Conservation (phyloP, 2,797 vertebrate genomes). For the Gorsachius magnificus region DNA sequence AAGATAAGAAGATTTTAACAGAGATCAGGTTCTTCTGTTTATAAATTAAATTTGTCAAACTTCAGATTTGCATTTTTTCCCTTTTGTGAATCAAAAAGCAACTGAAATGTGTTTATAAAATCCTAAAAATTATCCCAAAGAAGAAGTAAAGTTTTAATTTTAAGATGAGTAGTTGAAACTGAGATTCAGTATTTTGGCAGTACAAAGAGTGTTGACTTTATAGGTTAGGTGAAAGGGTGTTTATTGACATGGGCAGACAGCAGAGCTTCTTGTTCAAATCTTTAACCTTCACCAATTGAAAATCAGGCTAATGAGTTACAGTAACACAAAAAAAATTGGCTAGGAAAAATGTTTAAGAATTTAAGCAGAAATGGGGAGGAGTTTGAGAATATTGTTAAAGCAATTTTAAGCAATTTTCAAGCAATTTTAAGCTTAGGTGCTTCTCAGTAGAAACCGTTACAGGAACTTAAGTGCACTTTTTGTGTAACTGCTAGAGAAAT, state of each 20-base stretch:
- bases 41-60: background rate
- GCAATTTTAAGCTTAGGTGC: background rate
- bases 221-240: background rate
- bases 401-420: background rate
- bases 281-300: background rate
- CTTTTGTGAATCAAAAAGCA: background rate
- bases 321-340: background rate
- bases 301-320: background rate
- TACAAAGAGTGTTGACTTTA: background rate
- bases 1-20: background rate
- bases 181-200: background rate
- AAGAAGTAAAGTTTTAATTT: background rate
- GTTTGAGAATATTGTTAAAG: background rate
- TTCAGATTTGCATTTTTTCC: background rate
- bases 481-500: background rate
- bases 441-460: background rate
- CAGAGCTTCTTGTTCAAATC: background rate
- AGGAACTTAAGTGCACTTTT: background rate
- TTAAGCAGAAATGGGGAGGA: background rate
- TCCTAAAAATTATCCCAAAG: background rate
- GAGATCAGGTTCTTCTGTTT: background rate
- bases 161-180: background rate
- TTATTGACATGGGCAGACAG: background rate
- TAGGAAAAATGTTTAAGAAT: background rate
- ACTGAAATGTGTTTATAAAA: background rate